Percentiles rank a stretch among this genome's conserved stretches.
These are phyloP conservation scores for Harmothoe impar DNA, from an alignment of 2,888 invertebrate species.

Conservation along the genomic window DNA sequence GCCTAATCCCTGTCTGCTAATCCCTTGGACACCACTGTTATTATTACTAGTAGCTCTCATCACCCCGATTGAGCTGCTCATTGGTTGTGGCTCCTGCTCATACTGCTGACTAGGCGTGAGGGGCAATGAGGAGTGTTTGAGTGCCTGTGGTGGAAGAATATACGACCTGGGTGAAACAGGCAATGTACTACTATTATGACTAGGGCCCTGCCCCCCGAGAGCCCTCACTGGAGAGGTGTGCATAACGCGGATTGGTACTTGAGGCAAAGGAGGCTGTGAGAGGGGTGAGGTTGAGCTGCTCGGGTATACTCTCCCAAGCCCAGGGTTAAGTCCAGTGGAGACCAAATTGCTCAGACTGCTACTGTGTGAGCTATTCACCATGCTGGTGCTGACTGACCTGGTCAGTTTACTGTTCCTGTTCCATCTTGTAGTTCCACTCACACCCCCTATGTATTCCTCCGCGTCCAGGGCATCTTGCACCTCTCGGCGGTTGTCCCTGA, in stretches of 20 bases:
- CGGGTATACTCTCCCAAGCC: neutral
- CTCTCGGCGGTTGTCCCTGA: neutral
- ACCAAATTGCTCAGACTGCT: constrained; percentile 3
- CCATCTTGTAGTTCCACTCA: neutral
- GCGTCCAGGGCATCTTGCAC: neutral
- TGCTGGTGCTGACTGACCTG: constrained; percentile 52
- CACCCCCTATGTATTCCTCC: constrained; percentile 46
- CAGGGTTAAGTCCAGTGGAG: neutral
- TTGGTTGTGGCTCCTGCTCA: neutral
- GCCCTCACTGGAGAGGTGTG: neutral
- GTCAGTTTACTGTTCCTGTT: constrained; percentile 23
- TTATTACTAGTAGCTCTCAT: neutral
- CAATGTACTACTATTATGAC: too few species aligned
- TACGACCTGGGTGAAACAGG: neutral
- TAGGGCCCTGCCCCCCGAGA: neutral
- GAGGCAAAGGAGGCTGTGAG: neutral
- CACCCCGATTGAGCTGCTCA: constrained; percentile 21
- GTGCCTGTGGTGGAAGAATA: neutral
- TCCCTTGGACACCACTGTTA: neutral
- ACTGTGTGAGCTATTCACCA: constrained; percentile 45
- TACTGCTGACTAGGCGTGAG: neutral
- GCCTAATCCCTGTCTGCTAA: too few species aligned
- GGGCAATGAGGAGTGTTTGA: neutral
- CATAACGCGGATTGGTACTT: constrained; percentile 12
- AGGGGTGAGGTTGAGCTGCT: neutral